Base-by-base conservation (phyloP, 2,888 invertebrate species). In the Atethmia centrago region DNA sequence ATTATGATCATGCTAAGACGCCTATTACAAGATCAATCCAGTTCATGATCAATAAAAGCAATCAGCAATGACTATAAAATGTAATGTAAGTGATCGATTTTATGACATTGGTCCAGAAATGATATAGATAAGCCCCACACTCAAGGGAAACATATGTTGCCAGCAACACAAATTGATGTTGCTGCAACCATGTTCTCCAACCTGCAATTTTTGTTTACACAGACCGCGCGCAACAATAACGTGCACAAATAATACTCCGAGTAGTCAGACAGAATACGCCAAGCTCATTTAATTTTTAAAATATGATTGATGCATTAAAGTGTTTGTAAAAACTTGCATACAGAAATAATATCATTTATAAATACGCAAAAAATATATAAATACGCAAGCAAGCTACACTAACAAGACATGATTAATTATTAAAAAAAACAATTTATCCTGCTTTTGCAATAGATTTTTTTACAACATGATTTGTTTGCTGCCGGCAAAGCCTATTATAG, bases 11-110 rank as follows among this genome's bases (percentile, higher is more conserved):
- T 31, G n/a, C 62, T 64, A 53, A 40, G 45, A 47, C 12, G 42
- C n/a, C 56, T 40, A 63, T 53, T 25, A 25, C 25, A 77, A 61
- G 51, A 40, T 75, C 47, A 75, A 49, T 47, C 14, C 21, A 63
- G 55, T 58, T 77, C 51, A 59, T 21, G 59, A 64, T 45, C 49
- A 78, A 70, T 82, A 59, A 67, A 59, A 45, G 42, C 78, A 82
- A 63, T 58, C 31, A 77, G 19, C 42, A 68, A 51, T 19, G 28
- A 49, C 31, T 40, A 47, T 31, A 49, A 21, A 42, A 49, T 42
- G 36, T 40, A 16, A 49, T 25, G n/a, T 28, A 28, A 42, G n/a
- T 49, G 3, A 61, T 66, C 51, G 56, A 47, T 56, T 49, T 49
- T 36, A 74, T 64, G 25, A 61, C 42, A 77, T 45, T 19, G 25